Evolutionary conservation across 1,140 invertebrate species (phyloP), one percentile per base, ranked within the genome.

Genomic region (Lepidurus arcticus): DNA sequence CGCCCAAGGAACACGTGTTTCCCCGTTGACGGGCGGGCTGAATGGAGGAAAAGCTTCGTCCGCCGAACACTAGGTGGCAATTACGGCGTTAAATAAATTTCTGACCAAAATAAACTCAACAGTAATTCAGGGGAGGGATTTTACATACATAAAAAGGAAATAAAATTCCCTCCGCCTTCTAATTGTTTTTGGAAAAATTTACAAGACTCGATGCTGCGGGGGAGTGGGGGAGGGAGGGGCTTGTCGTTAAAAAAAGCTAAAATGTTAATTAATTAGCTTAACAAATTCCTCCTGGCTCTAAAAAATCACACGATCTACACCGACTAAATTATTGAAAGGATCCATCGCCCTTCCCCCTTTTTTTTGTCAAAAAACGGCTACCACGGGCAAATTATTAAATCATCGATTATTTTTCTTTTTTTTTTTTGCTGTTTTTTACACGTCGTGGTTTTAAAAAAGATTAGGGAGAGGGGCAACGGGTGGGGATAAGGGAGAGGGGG

Each of bases 281-380:
- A 65, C 13, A 21, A n/a, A 21, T 13, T 65, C 53, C 53, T 65
- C 21, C 16, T 65, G 53, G 53, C 16, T n/a, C 53, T 16, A n/a
- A 65, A 65, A 21, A 65, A 65, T 65, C 53, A 65, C 53, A 65
- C 53, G 53, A 65, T 65, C 53, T 65, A 65, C 53, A 65, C 53
- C 53, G 53, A 65, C 53, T 65, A 65, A 65, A 65, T 65, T 65
- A 65, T 65, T n/a, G 53, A 65, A 65, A 65, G 53, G 53, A 65
- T 65, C 16, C 53, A 65, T 21, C 53, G 53, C 53, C 53, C 53
- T n/a, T 11, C 53, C 16, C 53, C 53, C 53, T 10, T 65, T 21
- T 13, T 65, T 65, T 65, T 13, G 8, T 21, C 53, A 65, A 65
- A 21, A 65, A 65, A 65, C 53, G 53, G 53, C 53, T 65, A 65